Evolutionary conservation across 2,888 invertebrate species (phyloP).

Genomic region (Leucophenga maculata): DNA sequence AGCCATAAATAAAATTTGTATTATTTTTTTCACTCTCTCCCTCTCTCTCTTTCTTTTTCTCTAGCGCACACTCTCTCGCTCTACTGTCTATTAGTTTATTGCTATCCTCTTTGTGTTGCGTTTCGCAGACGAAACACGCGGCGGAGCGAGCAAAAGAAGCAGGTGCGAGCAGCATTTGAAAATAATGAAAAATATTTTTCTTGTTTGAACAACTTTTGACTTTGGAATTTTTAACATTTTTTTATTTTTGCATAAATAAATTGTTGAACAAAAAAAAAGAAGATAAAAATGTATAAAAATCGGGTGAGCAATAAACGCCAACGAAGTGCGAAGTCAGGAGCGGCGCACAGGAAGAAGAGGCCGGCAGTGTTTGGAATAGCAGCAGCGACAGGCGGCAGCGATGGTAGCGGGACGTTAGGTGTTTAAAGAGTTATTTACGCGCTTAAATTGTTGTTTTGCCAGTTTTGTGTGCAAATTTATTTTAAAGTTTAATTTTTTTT

Average conservation of each 20-base stretch:
- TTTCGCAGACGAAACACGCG: too few species aligned
- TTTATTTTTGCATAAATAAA: constrained; percentile 8
- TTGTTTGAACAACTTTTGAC: constrained; percentile 27
- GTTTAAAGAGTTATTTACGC: neutral
- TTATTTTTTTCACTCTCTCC: constrained; percentile 44
- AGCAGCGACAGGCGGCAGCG: too few species aligned
- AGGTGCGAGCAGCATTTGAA: neutral
- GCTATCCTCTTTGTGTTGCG: too few species aligned
- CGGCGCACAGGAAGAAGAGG: too few species aligned
- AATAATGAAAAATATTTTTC: constrained; percentile 8
- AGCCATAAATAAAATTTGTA: constrained; percentile 58
- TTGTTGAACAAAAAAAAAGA: neutral
- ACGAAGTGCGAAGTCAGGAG: neutral
- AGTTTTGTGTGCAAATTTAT: neutral
- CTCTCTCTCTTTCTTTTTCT: neutral
- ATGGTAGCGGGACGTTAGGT: too few species aligned
- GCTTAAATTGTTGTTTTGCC: constrained; percentile 14
- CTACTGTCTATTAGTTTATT: neutral
- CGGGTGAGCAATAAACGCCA: neutral
- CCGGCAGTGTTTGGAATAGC: too few species aligned
- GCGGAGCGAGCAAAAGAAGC: neutral
- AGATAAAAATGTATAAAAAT: constrained; percentile 3
- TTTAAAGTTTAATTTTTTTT: constrained; percentile 1
- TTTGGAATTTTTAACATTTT: constrained; percentile 6
- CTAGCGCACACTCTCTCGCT: neutral